Evolutionary conservation across 2,888 invertebrate genomes (phyloP), one percentile per base, ranked within the genome.

Genomic region (Limnephilus auricula): DNA sequence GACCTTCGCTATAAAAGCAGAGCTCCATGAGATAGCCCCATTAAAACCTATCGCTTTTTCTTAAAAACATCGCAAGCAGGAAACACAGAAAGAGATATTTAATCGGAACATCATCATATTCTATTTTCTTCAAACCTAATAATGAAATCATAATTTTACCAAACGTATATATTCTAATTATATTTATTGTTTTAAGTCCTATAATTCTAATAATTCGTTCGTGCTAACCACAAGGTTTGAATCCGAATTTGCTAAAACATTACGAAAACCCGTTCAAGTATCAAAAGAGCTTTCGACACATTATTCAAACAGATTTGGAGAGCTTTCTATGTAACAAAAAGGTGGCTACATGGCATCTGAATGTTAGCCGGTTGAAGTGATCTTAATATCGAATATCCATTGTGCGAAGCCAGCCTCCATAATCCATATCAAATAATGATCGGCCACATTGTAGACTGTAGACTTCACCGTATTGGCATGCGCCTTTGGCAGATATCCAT

Each of bases 401-500:
- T 79, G 88, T 88, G 86, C 65, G n/a, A 37, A 88, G 79, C 78
- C 18, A 25, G 78, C 78, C 45, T 40, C 82, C 30, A 50, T 83
- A 91, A 89, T 91, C 91, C 82, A 82, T 88, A 89, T 88, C 91
- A 45, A 85, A 91, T 91, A 91, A 91, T 85, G 65, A 65, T n/a
- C 65, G 65, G 65, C n/a, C 25, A 65, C 65, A 65, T n/a, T 65
- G 65, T 25, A 65, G 83, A 88, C 40, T 40, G 25, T 78, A 79
- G 91, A 89, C 90, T 50, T 78, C 83, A 40, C 30, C 86, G 15
- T 13, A 92, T 92, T 92, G 90, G 92, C 90, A 92, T 32, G 40
- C 37, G 83, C 86, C 34, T 40, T 89, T 92, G 92, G 92, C 92
- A 90, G n/a, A 25, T 18, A 45, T 90, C 92, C 92, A 45, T 80